Conservation (phyloP, 2,113 vertebrate species). For the Antechinus stuartii region DNA sequence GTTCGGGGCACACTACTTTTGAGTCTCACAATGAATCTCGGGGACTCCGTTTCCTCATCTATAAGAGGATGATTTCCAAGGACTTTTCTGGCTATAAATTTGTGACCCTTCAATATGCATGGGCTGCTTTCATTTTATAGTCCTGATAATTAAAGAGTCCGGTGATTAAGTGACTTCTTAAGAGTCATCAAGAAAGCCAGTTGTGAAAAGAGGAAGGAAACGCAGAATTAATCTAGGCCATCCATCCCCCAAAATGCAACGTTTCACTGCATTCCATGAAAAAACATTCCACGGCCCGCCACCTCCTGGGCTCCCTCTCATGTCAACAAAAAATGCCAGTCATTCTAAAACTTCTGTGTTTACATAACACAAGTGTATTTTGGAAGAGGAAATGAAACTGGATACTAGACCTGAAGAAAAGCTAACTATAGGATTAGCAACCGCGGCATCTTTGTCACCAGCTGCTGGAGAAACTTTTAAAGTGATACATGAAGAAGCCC, state of each 20-base stretch:
- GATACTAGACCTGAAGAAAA: conserved; percentile 38
- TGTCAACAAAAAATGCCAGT: conserved; percentile 14
- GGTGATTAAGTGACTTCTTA: not conserved
- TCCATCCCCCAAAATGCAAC: not conserved
- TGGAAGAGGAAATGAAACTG: conserved; percentile 48
- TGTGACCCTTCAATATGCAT: not conserved
- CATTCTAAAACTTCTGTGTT: conserved; percentile 34
- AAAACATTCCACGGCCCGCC: conserved; percentile 23
- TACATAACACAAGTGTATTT: not conserved
- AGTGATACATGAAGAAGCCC: not conserved
- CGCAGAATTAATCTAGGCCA: not conserved
- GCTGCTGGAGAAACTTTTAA: conserved; percentile 41
- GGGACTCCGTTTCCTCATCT: not conserved
- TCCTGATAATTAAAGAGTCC: not conserved
- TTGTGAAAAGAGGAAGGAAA: not conserved
- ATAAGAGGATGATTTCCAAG: not conserved
- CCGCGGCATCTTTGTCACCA: conserved; percentile 38
- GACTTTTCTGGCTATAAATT: not conserved
- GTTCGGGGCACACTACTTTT: too few species aligned
- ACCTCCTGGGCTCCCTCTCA: not conserved
- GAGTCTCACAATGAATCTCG: not conserved
- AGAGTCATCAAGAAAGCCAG: not conserved
- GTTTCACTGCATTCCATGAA: not conserved
- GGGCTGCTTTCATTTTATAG: not conserved
- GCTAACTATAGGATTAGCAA: conserved; percentile 41